Evolutionary conservation across 2,888 invertebrate species (phyloP).

Genomic region (Alcis repandata): DNA sequence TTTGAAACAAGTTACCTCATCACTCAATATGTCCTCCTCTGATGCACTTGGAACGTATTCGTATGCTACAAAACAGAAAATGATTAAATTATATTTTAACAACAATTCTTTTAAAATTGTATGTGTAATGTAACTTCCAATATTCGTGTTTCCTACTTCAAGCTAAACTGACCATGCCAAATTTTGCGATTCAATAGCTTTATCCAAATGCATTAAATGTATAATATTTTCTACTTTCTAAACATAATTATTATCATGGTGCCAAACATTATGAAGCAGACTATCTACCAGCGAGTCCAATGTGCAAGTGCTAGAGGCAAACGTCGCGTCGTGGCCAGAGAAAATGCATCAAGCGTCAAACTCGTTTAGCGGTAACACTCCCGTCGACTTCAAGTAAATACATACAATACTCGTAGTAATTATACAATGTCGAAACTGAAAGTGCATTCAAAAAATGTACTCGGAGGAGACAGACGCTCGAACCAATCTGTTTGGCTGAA

Average conservation of each 20-base stretch:
- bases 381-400: neutral
- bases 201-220: neutral
- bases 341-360: conserved; percentile 28
- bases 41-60: conserved; percentile 95
- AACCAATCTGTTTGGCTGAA: no score
- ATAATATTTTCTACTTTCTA: neutral
- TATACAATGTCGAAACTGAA: no score
- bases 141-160: conserved; percentile 6
- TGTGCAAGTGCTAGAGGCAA: conserved; percentile 29
- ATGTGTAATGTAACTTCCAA: neutral
- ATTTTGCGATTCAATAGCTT: neutral
- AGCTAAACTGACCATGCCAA: conserved; percentile 15
- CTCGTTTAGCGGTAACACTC: conserved; percentile 25
- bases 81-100: conserved; percentile 1
- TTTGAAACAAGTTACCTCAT: conserved; percentile 87
- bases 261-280: conserved; percentile 26
- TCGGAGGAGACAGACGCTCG: no score
- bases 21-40: conserved; percentile 93
- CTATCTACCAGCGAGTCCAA: conserved; percentile 29
- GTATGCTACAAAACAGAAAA: conserved; percentile 88
- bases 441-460: no score
- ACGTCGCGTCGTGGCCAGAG: conserved; percentile 13
- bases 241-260: conserved; percentile 3
- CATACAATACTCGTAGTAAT: neutral
- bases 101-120: neutral